These are phyloP conservation scores for Gyps fulvus DNA, from an alignment of 2,113 vertebrate species.

Conservation along the genomic window DNA sequence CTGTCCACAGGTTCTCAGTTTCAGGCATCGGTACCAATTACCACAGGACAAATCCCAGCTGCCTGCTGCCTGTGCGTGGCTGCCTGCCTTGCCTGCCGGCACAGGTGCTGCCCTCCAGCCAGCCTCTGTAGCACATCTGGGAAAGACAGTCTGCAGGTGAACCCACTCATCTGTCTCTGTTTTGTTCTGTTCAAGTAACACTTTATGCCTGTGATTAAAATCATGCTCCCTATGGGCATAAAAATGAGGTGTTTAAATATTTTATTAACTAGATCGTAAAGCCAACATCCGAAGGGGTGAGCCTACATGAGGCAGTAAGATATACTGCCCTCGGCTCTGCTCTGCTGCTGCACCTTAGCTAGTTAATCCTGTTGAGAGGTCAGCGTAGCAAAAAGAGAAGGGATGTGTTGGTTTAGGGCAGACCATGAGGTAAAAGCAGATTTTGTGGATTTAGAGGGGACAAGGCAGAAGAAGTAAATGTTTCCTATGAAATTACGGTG, in stretches of 20 bases:
- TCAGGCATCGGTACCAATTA: neutral
- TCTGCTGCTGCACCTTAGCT: neutral
- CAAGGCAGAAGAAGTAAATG: neutral
- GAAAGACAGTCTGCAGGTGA: neutral
- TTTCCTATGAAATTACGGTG: neutral
- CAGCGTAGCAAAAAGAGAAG: neutral
- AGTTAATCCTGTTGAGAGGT: neutral
- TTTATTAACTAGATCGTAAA: constrained; percentile 12
- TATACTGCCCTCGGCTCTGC: neutral
- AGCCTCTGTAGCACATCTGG: neutral
- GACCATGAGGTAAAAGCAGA: neutral
- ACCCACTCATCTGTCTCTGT: neutral
- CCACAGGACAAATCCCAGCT: neutral
- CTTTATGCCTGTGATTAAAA: neutral
- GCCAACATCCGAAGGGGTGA: neutral
- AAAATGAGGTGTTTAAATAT: constrained; percentile 29
- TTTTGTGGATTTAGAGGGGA: neutral
- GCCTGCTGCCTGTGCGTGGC: neutral
- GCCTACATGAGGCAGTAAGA: neutral
- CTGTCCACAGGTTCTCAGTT: neutral
- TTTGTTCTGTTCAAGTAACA: neutral
- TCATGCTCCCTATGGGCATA: neutral
- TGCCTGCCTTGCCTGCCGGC: neutral
- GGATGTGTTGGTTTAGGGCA: neutral
- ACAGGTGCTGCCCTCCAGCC: neutral